A percentile compares a stretch with the other conserved stretches of the same genome.
These are phyloP conservation scores for Sciurus carolinensis DNA, from an alignment of 2,797 vertebrate genomes.

Conservation along the genomic window DNA sequence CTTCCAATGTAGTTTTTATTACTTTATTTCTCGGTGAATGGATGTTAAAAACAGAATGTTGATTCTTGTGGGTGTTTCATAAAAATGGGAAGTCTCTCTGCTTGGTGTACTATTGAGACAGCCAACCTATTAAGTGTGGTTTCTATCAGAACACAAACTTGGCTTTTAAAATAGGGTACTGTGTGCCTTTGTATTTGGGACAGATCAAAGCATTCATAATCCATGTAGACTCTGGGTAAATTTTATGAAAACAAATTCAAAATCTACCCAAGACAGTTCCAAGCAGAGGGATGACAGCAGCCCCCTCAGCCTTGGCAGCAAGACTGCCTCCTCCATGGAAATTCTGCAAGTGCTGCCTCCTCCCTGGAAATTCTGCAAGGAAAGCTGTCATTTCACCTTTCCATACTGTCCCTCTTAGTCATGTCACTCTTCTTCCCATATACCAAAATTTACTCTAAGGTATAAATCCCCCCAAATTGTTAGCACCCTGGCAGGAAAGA, in stretches of 20 bases:
- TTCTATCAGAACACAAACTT: conserved; percentile 67
- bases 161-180: conserved; percentile 51
- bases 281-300: not conserved
- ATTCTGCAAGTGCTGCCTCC: not conserved
- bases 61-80: conserved; percentile 81
- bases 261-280: not conserved
- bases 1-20: conserved; percentile 61
- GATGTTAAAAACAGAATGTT: conserved; percentile 72
- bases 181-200: conserved; percentile 14
- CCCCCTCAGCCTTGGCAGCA: not conserved
- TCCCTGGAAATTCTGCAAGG: not conserved
- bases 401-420: no score
- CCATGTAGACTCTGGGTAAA: not conserved
- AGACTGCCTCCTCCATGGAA: not conserved
- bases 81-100: conserved; percentile 72
- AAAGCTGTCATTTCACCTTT: not conserved
- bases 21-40: conserved; percentile 36
- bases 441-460: not conserved
- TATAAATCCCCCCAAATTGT: not conserved
- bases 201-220: conserved; percentile 62
- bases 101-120: conserved; percentile 57
- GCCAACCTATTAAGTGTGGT: conserved; percentile 64
- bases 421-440: not conserved
- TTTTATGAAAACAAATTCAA: conserved; percentile 48
- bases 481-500: not conserved